These are phyloP conservation scores for Chymomyza caudatula DNA, from an alignment of 2,888 invertebrate genomes.

Conservation along the genomic window DNA sequence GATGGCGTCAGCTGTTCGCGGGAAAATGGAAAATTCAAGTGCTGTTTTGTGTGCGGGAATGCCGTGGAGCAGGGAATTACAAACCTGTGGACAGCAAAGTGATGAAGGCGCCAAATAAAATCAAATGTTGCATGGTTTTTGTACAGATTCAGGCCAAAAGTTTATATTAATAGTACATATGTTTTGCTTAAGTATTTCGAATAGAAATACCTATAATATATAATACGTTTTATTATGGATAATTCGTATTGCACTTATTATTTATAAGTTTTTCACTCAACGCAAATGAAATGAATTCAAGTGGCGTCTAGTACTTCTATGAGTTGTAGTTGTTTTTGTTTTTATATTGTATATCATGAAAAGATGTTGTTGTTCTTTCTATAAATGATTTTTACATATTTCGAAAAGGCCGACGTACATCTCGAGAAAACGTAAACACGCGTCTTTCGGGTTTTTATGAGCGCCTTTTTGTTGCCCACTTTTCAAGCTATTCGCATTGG, in stretches of 20 bases:
- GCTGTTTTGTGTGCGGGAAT: constrained; percentile 54
- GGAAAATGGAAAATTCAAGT: constrained; percentile 33
- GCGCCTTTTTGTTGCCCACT: neutral
- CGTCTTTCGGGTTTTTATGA: constrained; percentile 8
- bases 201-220: neutral
- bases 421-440: constrained; percentile 28
- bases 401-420: constrained; percentile 11
- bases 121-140: constrained; percentile 58
- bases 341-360: neutral
- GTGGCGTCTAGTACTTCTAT: neutral
- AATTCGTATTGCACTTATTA: constrained; percentile 16
- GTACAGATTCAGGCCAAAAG: constrained; percentile 25
- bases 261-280: constrained; percentile 49
- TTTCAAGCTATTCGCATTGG: constrained; percentile 1
- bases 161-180: neutral
- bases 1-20: constrained; percentile 72
- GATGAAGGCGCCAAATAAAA: constrained; percentile 41
- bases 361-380: neutral
- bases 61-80: constrained; percentile 11
- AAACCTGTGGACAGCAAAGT: constrained; percentile 52
- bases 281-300: constrained; percentile 42
- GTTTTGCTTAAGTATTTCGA: constrained; percentile 18
- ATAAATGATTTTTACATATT: constrained; percentile 50
- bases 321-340: neutral
- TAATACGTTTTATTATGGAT: constrained; percentile 2